Evolutionary conservation across 2,888 invertebrate genomes (phyloP), one percentile per base, ranked within the genome.

Genomic region (Pachydiplax longipennis): DNA sequence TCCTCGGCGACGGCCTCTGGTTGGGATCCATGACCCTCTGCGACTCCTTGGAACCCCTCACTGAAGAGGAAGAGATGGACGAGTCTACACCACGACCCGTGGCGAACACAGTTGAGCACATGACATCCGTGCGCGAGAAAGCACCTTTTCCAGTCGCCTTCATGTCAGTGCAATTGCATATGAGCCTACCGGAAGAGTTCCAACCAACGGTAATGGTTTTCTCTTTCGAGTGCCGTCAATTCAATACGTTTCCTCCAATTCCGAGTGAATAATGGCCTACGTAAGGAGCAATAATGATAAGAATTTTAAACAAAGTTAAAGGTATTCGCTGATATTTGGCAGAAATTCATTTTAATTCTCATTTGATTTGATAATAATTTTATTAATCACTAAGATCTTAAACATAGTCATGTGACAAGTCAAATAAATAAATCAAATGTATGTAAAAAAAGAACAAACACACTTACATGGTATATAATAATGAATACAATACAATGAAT

Each of bases 1-100:
- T 97, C 92, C 97, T 97, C 93, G 97, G 97, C 31, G 97, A 97
- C 93, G 97, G 97, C 93, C 97, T 96, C 94, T 97, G 97, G 97
- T 94, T 97, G 93, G 97, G 97, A 4, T 97, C 97, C 90, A 95
- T 95, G 92, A 95, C 95, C 90, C 95, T 96, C 65, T 97, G 97
- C 93, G 93, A 94, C 35, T 97, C 97, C 93, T 94, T 96, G 92
- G 96, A 97, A 91, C 94, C 95, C 35, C 22, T 87, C 58, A 0
- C 40, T 35, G 87, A 3, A 15, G 61, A 87, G 13, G 61, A 94
- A 94, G 91, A 94, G 90, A 35, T 90, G 92, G 91, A 83, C 92
- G 90, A 92, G 93, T 92, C 93, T 94, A 94, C 93, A 91, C 87
- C 61, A 12, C 2, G 12, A 31, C 87, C 87, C 0, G 61, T 37